Base-by-base conservation (phyloP, 2,113 vertebrate genomes). In the Rhinoptilus africanus region DNA sequence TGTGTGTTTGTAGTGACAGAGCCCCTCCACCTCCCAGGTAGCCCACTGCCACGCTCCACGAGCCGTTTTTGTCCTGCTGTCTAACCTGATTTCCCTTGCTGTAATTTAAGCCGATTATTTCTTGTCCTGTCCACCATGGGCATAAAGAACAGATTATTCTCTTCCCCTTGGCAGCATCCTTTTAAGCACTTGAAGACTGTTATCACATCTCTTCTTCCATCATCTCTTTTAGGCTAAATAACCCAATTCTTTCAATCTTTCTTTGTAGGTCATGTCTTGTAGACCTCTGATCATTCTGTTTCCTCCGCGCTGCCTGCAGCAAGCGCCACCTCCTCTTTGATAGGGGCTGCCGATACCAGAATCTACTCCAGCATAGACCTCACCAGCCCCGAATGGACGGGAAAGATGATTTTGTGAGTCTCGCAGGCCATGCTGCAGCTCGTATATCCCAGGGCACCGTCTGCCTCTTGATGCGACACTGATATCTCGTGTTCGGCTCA, bases 181-280 rank as follows among this genome's bases (percentile, higher is more conserved):
- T 96, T 96, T 96, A 96, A 97, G 94, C 89, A 95, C 94, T 94
- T 89, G 93, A 94, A 94, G 92, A 93, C 93, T 95, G 96, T 96
- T 97, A 96, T 94, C 96, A 88, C 94, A 89, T 95, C 93, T 96
- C 94, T 96, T 95, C 96, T 89, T 64, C 96, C 96, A 96, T 97
- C 96, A 96, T 95, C 94, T 95, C 96, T 96, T 96, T 96, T 93
- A 97, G 96, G 87, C 87, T 95, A 97, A 96, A 97, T 96, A 96
- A 97, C 96, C 96, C 94, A 95, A 72, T 97, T 97, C 94, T 96
- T 97, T 97, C 96, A 96, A 96, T 96, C 96, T 95, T 94, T 48
- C 93, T 97, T 97, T 97, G 94, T 97, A 97, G 96, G 96, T 96
- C 93, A 89, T 76, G 89, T 96, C 92, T 96, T 39, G 20, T 37